Conservation (phyloP, 2,113 vertebrate species). For the Stegastes partitus region DNA sequence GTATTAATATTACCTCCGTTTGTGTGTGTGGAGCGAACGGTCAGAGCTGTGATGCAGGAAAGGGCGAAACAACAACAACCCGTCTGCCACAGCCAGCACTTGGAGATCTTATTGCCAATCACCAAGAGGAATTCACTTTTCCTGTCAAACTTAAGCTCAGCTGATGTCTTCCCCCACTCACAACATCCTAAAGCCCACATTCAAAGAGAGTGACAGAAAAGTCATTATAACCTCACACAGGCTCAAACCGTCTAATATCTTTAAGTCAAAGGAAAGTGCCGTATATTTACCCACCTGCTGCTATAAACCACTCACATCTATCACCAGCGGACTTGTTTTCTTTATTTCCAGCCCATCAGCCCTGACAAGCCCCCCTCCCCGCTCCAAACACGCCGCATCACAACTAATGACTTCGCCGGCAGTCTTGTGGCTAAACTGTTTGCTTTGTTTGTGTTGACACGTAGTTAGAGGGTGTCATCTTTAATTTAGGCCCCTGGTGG, state of each 20-base stretch:
- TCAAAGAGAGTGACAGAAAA: constrained; percentile 34
- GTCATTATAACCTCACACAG: constrained; percentile 19
- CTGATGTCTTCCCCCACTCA: constrained; percentile 13
- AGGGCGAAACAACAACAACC: not conserved
- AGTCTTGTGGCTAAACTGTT: constrained; percentile 17
- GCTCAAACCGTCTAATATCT: not conserved
- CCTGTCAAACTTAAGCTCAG: constrained; percentile 12
- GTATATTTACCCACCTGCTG: constrained; percentile 25
- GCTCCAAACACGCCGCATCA: constrained; percentile 33
- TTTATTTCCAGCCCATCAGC: constrained; percentile 50
- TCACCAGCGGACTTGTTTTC: constrained; percentile 29
- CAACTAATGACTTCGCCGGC: constrained; percentile 46
- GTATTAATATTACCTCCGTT: not conserved
- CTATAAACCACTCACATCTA: constrained; percentile 24
- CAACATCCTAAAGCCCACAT: not conserved
- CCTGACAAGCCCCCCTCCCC: constrained; percentile 3
- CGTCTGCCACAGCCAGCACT: constrained; percentile 5
- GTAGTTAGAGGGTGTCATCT: constrained; percentile 47
- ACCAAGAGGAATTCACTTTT: constrained; percentile 12
- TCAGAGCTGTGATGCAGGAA: not conserved
- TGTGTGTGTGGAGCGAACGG: not conserved
- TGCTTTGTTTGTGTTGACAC: constrained; percentile 60
- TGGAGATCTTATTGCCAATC: constrained; percentile 5
- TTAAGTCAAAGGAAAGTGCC: not conserved
- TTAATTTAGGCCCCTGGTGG: constrained; percentile 47